Base-by-base conservation (phyloP, 30 jellyfish, hydroid and myxozoan genomes). In the Pseudorhiza aurosa region DNA sequence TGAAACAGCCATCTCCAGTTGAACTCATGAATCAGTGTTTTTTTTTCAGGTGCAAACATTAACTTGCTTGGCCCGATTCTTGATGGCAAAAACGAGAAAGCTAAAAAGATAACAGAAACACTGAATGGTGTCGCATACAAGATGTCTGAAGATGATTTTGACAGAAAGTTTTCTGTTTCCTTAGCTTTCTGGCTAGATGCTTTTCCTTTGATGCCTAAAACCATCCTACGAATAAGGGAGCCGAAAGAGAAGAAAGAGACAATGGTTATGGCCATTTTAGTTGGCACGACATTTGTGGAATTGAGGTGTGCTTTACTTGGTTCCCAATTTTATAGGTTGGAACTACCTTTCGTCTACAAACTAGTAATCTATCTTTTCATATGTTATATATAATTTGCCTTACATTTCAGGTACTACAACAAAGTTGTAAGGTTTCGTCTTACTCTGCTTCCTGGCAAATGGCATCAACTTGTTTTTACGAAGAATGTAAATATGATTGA, bases 401-500 rank as follows among this genome's bases (percentile, higher is more conserved):
- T 49, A 2, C 17, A 8, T 45, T 58, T 35, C 58, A 77, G 77
- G 55, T 50, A 77, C 46, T 42, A 77, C 74, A 45, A 63, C 71
- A 46, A 46, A 60, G 81, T 82, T 12, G 89, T 55, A 11, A 19
- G 44, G 60, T 77, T 77, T 35, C 77, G 58, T 3, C 30, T 77
- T 33, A 60, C 89, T 2, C 28, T 77, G 25, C 77, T 50, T 27
- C 89, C 89, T 22, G 89, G 81, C 44, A 64, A 67, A 18, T 60
- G 80, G 89, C 81, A 77, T 36, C 77, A 50, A 8, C 59, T 77
- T 19, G 56, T 47, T 53, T 45, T 77, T 27, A 77, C 72, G 0
- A 77, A 77, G 57, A 28, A 30, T 35, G 81, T 35, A 25, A 62
- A 62, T 31, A 42, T 45, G 22, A 58, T 77, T 3, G 72, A 77